phyloP scores from a whole-genome alignment of 1,140 invertebrate genomes.

The Hylyphantes graminicola region DNA sequence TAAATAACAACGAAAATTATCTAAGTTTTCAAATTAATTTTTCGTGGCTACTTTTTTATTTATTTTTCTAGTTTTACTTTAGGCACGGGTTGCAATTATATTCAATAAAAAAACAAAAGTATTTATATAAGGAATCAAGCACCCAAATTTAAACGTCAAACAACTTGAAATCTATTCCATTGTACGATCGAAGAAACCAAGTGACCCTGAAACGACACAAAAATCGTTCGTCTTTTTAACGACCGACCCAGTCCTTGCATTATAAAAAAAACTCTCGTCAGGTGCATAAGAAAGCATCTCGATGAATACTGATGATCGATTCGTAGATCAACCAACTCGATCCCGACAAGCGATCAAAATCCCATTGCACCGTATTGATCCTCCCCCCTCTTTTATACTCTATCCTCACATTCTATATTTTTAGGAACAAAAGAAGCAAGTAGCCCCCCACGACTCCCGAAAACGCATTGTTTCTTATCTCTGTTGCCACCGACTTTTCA shows the following conservation, averaged over 20 bases:
- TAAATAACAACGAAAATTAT: too few species aligned
- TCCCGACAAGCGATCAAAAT: slow-evolving; percentile 51
- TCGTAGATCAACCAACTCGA: slow-evolving; percentile 25
- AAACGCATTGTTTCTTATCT: slow-evolving; percentile 59
- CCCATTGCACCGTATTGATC: slow-evolving; percentile 48
- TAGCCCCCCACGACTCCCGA: slow-evolving; percentile 27
- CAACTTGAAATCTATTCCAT: too few species aligned
- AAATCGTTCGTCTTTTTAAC: too few species aligned
- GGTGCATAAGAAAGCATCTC: slow-evolving; percentile 45
- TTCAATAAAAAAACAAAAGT: too few species aligned
- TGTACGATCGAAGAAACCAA: too few species aligned
- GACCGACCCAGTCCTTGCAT: background rate
- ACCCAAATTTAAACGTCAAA: too few species aligned
- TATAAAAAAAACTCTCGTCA: slow-evolving; percentile 18
- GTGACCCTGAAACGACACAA: too few species aligned
- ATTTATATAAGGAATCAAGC: too few species aligned
- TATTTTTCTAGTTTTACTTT: too few species aligned
- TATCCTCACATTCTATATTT: background rate
- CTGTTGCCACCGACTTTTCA: slow-evolving; percentile 58
- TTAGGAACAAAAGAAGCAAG: slow-evolving; percentile 43
- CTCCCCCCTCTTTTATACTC: slow-evolving; percentile 2
- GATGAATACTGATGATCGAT: slow-evolving; percentile 58
- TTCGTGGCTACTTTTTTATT: too few species aligned
- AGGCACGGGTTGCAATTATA: too few species aligned
- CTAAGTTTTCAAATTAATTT: too few species aligned